Evolutionary conservation across 2,888 invertebrate genomes (phyloP), one percentile per base, ranked within the genome.

Genomic region (Drosophila mimica): DNA sequence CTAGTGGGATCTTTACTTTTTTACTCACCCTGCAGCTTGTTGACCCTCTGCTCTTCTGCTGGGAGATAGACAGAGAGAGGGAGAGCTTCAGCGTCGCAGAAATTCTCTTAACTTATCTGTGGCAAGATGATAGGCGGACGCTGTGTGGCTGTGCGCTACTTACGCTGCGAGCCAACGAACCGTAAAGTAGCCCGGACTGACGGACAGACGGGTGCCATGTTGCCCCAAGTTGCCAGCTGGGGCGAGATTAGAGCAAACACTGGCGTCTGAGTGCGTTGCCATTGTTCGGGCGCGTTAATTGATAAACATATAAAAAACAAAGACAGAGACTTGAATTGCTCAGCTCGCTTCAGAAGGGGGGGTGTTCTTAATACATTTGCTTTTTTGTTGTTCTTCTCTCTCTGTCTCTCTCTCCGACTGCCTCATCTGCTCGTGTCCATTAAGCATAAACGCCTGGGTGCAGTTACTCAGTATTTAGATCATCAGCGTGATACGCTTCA

Each of bases 211-310:
- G 53, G 5, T 66, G 74, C 70, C 71, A 76, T 60, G 73, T 63
- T 58, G 72, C 30, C 38, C 38, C 72, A 49, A 67, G 64, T 53
- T 49, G 65, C 51, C 60, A 51, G 62, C 62, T 56, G 60, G 53
- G 40, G 58, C 52, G 48, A 84, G 83, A 84, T 84, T 84, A 82
- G 80, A 59, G 72, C 65, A 53, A 51, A 38, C 70, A 11, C 54
- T 54, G 65, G 74, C 58, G 67, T 71, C 72, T 85, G 83, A 86
- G 88, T 86, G 78, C 82, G 78, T 72, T 70, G 80, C 64, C 82
- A 82, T 85, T 85, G 85, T 85, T 86, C 63, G 57, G 54, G 74
- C 60, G 83, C 85, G 77, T 85, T 84, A 88, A 88, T 85, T 86
- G 88, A 86, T 85, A 82, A 84, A 80, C 61, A 74, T 72, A 79